Evolutionary conservation across 2,797 vertebrate genomes (phyloP).

Genomic region (Botia kubotai): DNA sequence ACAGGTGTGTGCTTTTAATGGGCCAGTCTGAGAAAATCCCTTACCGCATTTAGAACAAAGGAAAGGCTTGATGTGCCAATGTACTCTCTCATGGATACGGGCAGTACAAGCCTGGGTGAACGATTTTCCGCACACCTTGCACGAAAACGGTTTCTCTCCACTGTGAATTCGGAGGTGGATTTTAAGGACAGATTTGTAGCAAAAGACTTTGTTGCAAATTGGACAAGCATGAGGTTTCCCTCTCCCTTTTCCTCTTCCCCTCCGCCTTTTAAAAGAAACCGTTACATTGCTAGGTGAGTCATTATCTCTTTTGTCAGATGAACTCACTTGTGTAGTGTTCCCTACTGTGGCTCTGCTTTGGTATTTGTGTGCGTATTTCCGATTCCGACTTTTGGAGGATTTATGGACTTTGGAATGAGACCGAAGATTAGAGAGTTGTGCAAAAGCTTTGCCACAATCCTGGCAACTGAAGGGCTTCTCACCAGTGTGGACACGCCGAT

Average conservation of each 20-base stretch:
- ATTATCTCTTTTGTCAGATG: slow-evolving; percentile 8
- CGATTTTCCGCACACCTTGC: slow-evolving; percentile 79
- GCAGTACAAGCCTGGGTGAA: slow-evolving; percentile 80
- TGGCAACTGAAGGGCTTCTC: slow-evolving; percentile 78
- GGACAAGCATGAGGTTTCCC: slow-evolving; percentile 66
- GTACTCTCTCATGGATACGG: slow-evolving; percentile 78
- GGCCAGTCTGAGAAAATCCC: slow-evolving; percentile 78
- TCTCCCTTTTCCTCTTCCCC: slow-evolving; percentile 29
- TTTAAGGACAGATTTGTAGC: slow-evolving; percentile 77
- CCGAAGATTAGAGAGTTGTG: slow-evolving; percentile 79
- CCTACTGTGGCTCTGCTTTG: slow-evolving; percentile 1
- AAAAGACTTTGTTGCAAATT: slow-evolving; percentile 79
- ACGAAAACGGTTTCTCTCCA: slow-evolving; percentile 80
- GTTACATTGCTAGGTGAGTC: slow-evolving; percentile 37
- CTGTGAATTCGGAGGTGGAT: slow-evolving; percentile 81
- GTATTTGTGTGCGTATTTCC: slow-evolving; percentile 13
- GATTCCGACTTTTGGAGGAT: slow-evolving; percentile 37
- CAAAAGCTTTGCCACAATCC: slow-evolving; percentile 77
- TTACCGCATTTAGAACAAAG: slow-evolving; percentile 78
- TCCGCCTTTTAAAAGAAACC: slow-evolving; percentile 20
- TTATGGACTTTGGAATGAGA: slow-evolving; percentile 72
- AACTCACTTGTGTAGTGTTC: not conserved
- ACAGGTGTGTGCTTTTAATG: slow-evolving; percentile 77
- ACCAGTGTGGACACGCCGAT: slow-evolving; percentile 79
- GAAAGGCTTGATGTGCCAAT: slow-evolving; percentile 82